phyloP scores from a whole-genome alignment of 2,888 invertebrate species.

The Colostygia pectinataria region DNA sequence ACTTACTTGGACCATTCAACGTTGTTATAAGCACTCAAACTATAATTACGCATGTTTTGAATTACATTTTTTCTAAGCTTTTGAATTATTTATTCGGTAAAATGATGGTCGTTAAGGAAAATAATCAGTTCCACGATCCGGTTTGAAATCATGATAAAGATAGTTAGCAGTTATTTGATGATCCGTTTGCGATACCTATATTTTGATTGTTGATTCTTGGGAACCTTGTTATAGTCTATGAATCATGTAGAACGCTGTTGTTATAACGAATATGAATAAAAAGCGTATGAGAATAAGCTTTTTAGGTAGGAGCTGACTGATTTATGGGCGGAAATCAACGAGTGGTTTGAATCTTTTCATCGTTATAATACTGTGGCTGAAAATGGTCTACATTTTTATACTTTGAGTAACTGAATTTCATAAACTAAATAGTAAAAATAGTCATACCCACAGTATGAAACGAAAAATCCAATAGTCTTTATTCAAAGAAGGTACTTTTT shows the following conservation, averaged over 20 bases:
- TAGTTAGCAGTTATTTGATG: conserved; percentile 38
- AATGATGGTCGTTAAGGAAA: conserved; percentile 48
- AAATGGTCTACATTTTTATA: no score
- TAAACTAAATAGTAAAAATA: no score
- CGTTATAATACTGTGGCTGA: conserved; percentile 1
- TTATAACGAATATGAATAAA: conserved; percentile 14
- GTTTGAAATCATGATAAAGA: conserved; percentile 49
- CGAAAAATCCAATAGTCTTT: no score
- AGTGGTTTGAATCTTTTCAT: conserved; percentile 2
- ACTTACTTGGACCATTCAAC: conserved; percentile 6
- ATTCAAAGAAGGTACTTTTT: no score
- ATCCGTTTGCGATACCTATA: conserved; percentile 34
- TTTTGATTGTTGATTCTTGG: conserved; percentile 34
- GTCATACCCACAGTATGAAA: no score
- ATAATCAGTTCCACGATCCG: conserved; percentile 51
- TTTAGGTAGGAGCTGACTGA: conserved; percentile 16
- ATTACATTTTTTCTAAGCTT: conserved; percentile 51
- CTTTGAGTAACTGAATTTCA: no score
- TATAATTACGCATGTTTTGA: conserved; percentile 58
- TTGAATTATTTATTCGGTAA: conserved; percentile 56
- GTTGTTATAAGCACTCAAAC: conserved; percentile 36
- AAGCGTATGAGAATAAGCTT: conserved; percentile 13
- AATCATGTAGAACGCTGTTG: conserved; percentile 18
- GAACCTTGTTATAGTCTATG: conserved; percentile 30
- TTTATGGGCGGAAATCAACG: conserved; percentile 17